Base-by-base conservation (phyloP, 2,888 invertebrate genomes). In the Petrophora chlorosata region DNA sequence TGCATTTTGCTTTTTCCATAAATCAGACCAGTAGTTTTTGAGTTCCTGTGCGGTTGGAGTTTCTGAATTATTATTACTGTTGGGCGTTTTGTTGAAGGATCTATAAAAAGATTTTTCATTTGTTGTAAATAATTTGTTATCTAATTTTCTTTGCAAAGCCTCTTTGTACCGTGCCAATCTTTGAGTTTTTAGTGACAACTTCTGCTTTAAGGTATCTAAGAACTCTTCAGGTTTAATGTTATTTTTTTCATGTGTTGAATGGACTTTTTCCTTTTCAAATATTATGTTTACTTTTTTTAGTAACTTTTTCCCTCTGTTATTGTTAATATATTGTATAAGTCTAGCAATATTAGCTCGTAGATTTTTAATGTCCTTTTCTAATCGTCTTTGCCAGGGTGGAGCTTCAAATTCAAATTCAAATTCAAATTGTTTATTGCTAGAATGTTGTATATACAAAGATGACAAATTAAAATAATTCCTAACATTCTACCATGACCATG, bases 131-230 rank as follows among this genome's bases (percentile, higher is more conserved):
- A 25, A 9, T 26, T 13, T 36, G 9, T 36, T 25, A 26, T 13
- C 3, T 3, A 22, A 12, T 15, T 13, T 17, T 19, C n/a, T 25
- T 3, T 17, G n/a, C n/a, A n/a, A n/a, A n/a, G n/a, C n/a, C n/a
- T n/a, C n/a, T n/a, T n/a, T n/a, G n/a, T n/a, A n/a, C n/a, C n/a
- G n/a, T 34, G n/a, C 17, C n/a, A n/a, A n/a, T 43, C 26, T 26
- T 10, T 38, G 32, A 4, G 23, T 5, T 35, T 43, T 43, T 1
- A 34, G 14, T 2, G 43, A 17, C 17, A 53, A 22, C 38, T 61
- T 59, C 38, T 57, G 56, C 49, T 63, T 60, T 5, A 59, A 22
- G 3, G 63, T 61, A 12, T 59, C 61, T 23, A 61, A 19, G 26
- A 34, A 56, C 33, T 63, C 54, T 48, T 53, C 52, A 2, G 51